These are phyloP conservation scores for Neomorphus geoffroyi DNA, from an alignment of 2,797 vertebrate species.

Conservation along the genomic window DNA sequence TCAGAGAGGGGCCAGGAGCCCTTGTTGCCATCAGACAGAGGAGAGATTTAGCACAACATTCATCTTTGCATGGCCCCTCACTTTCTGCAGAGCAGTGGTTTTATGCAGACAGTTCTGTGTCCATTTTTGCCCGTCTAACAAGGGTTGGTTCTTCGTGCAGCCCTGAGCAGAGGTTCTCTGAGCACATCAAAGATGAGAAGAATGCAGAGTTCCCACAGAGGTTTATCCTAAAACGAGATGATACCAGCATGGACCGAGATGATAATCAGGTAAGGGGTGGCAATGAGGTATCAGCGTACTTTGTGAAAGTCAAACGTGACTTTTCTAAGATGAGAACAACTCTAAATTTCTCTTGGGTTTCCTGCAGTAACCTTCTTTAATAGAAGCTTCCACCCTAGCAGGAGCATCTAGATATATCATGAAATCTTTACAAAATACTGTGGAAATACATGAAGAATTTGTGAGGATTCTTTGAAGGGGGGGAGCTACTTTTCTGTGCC, in stretches of 20 bases:
- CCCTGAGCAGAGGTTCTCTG: constrained; percentile 97
- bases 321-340: background rate
- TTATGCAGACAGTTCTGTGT: background rate
- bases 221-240: constrained; percentile 97
- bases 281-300: background rate
- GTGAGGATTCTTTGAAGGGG: background rate
- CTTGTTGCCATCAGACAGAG: background rate
- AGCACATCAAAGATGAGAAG: constrained; percentile 98
- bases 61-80: accelerated
- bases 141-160: constrained; percentile 72
- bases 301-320: background rate
- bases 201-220: constrained; percentile 96
- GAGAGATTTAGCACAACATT: background rate
- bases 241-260: constrained; percentile 96
- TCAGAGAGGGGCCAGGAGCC: background rate
- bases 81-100: background rate
- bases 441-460: background rate
- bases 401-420: background rate
- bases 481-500: background rate
- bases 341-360: background rate
- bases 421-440: background rate
- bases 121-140: background rate
- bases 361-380: background rate
- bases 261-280: constrained; percentile 91
- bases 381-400: background rate